Evolutionary conservation across 37 sponge, comb jelly and placozoan species (phyloP), one percentile per base, ranked within the genome.

Genomic region (Axinella damicornis): DNA sequence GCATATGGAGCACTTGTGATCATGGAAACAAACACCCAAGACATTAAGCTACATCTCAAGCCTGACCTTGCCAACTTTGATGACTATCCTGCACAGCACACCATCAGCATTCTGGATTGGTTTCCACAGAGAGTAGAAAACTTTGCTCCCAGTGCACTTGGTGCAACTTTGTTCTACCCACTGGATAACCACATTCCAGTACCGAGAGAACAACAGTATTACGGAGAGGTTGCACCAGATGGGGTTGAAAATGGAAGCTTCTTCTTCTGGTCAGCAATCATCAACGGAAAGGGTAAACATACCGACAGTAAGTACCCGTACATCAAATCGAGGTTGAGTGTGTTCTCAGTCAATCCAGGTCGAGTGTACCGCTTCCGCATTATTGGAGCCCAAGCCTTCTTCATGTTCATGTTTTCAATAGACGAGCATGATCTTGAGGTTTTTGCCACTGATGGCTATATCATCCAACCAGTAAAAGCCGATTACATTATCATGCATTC

Each of bases 401-500:
- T 62, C 78, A 83, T 88, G 6, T 91, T 69, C 53, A 82, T 82
- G 36, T 76, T 95, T 28, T 88, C 89, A 0, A 83, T 95, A 18
- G 83, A 86, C 24, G 71, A 66, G 24, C 95, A 95, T 75, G 81
- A 79, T 24, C 79, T 95, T 20, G 85, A 62, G 17, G 63, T 91
- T 0, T 81, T 95, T 25, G 82, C 95, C 0, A 78, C 85, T 18
- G 95, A 95, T 82, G 95, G 92, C 6, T 57, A 75, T 30, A 69
- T 72, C 36, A 65, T 91, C 40, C 22, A 84, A 27, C 82, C 82
- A 6, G 61, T 46, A 6, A 75, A 77, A 25, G 92, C 88, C 1
- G 92, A 91, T 53, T 95, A 78, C 60, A 86, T 95, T 62, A 85
- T 91, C 4, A 67, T 95, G 1, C 95, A 95, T 77, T 77, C 80